phyloP scores from a whole-genome alignment of 1,140 invertebrate genomes.

The Drosophila nannoptera region DNA sequence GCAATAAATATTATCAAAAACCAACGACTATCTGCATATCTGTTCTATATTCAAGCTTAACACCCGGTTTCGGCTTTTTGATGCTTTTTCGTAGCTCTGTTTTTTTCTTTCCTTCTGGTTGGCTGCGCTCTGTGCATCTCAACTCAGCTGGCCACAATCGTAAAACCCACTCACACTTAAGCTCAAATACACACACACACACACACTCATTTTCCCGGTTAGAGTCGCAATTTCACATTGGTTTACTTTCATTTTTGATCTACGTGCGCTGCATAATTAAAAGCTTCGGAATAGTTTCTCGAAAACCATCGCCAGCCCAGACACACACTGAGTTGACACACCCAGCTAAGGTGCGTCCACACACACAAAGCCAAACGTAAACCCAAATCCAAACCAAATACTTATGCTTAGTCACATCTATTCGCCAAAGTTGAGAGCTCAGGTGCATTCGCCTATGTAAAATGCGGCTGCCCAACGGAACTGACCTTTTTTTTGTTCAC shows the following conservation, averaged over 20 bases:
- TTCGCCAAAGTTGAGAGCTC: conserved; percentile 22
- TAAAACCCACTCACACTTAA: conserved; percentile 19
- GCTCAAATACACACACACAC: conserved; percentile 6
- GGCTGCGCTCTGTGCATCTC: not conserved
- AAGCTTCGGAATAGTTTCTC: conserved; percentile 68
- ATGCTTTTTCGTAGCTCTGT: conserved; percentile 6
- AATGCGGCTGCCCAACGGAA: conserved; percentile 6
- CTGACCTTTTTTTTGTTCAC: conserved; percentile 31
- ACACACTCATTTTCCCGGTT: conserved; percentile 33
- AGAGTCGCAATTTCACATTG: conserved; percentile 66
- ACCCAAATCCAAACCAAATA: conserved; percentile 14
- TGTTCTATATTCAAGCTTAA: conserved; percentile 36
- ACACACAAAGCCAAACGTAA: conserved; percentile 8
- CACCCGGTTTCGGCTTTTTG: conserved; percentile 30
- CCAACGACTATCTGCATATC: conserved; percentile 10
- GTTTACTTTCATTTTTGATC: conserved; percentile 74
- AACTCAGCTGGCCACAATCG: not conserved
- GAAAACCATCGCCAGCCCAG: conserved; percentile 51
- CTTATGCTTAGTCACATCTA: conserved; percentile 56
- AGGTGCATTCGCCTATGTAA: conserved; percentile 17
- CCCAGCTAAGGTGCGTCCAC: conserved; percentile 49
- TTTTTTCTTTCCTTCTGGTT: not conserved
- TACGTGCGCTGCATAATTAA: conserved; percentile 72
- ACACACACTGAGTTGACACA: conserved; percentile 30
- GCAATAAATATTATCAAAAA: conserved; percentile 28